Percentiles rank a stretch among this genome's conserved stretches.
These are phyloP conservation scores for Eremophila alpestris DNA, from an alignment of 2,797 vertebrate genomes.

Conservation along the genomic window DNA sequence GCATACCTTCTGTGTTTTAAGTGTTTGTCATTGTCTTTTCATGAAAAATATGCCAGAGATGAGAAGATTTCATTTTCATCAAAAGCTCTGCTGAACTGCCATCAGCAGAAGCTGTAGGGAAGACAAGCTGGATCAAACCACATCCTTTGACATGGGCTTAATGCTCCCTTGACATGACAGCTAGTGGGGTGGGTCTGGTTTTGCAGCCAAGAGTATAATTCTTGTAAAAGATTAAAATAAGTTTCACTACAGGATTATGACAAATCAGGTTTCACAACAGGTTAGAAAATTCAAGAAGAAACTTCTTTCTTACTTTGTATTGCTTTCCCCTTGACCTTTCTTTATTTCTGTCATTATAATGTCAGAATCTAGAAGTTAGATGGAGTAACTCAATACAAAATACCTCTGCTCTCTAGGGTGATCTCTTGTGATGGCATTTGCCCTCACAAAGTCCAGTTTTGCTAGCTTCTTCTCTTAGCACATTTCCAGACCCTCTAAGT, in stretches of 20 bases:
- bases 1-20: not conserved
- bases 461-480: not conserved
- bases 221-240: slow-evolving; percentile 15
- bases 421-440: not conserved
- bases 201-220: slow-evolving; percentile 15
- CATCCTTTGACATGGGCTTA: not conserved
- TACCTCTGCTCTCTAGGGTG: not conserved
- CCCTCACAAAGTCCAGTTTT: not conserved
- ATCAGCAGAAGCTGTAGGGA: not conserved
- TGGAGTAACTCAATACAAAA: not conserved
- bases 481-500: not conserved
- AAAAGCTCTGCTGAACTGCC: not conserved
- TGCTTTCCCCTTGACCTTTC: not conserved
- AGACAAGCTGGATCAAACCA: not conserved
- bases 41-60: not conserved
- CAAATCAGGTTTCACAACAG: not conserved
- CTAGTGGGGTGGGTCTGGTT: not conserved
- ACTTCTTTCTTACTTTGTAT: not conserved
- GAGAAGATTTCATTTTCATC: not conserved
- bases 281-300: not conserved
- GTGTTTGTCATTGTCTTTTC: not conserved
- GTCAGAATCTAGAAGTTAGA: not conserved
- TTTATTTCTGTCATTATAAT: not conserved
- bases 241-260: not conserved
- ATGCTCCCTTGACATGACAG: not conserved